Evolutionary conservation across 2,797 vertebrate genomes (phyloP).

Genomic region (Sphaeramia orbicularis): DNA sequence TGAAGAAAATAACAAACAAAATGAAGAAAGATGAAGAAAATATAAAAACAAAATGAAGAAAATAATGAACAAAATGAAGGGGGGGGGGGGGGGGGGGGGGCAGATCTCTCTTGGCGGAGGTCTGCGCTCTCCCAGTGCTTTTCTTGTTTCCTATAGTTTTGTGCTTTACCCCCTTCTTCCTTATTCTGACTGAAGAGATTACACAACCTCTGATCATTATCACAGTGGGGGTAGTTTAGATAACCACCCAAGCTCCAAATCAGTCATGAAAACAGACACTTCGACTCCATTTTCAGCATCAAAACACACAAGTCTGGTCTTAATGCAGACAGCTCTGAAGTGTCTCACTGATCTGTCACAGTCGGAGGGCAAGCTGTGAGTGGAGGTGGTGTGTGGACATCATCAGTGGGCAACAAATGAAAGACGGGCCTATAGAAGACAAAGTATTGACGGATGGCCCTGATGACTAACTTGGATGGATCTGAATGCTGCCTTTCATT

Average conservation of each 20-base stretch:
- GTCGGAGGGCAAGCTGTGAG: constrained; percentile 15
- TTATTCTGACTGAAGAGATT: too few species aligned
- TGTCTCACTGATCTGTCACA: constrained; percentile 17
- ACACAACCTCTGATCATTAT: neutral
- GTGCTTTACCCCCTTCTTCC: too few species aligned
- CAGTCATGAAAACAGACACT: neutral
- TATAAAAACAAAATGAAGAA: too few species aligned
- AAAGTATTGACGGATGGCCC: constrained; percentile 32
- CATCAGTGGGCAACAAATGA: constrained; percentile 25
- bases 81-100: too few species aligned
- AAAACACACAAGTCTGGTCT: neutral
- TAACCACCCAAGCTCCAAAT: neutral
- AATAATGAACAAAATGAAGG: too few species aligned
- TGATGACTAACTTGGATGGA: constrained; percentile 38
- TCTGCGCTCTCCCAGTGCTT: too few species aligned
- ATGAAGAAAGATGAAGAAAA: too few species aligned
- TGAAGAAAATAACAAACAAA: too few species aligned
- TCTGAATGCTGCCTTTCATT: constrained; percentile 33
- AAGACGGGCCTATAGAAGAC: constrained; percentile 9
- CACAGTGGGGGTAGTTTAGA: too few species aligned
- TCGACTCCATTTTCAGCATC: constrained; percentile 10
- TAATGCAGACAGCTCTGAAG: constrained; percentile 10
- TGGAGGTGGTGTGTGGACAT: neutral
- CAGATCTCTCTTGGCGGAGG: too few species aligned
- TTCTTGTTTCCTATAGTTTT: too few species aligned